These are phyloP conservation scores for Bucorvus abyssinicus DNA, from an alignment of 2,797 vertebrate genomes.

Conservation along the genomic window DNA sequence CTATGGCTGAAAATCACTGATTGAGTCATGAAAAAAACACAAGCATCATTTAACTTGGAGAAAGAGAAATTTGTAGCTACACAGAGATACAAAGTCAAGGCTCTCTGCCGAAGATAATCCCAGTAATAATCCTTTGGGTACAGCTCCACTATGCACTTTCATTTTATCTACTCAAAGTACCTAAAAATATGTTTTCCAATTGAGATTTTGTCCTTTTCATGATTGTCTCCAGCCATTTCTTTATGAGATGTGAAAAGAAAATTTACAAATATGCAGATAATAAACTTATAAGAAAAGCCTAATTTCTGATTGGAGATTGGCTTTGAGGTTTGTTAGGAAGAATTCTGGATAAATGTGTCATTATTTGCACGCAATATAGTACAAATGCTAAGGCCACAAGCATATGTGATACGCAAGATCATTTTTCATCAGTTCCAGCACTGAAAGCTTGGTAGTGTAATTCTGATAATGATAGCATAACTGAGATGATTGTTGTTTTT, in stretches of 20 bases:
- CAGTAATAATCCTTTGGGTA: neutral
- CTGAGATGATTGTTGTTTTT: neutral
- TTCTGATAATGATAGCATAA: neutral
- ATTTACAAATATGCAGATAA: neutral
- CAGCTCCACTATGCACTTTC: neutral
- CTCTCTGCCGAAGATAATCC: neutral
- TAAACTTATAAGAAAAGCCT: neutral
- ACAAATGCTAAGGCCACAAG: neutral
- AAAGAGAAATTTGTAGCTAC: neutral
- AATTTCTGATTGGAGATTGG: neutral
- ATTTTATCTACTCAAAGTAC: neutral
- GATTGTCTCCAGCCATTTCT: neutral
- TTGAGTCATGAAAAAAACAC: neutral
- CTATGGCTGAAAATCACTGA: neutral
- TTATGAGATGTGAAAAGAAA: neutral
- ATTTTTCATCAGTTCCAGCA: neutral
- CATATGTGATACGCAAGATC: neutral
- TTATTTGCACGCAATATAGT: neutral
- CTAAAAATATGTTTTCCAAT: neutral
- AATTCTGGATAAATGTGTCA: neutral
- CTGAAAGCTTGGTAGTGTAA: neutral
- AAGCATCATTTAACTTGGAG: neutral
- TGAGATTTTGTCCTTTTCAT: neutral
- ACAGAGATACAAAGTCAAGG: neutral
- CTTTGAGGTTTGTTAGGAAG: neutral